Conservation (phyloP, 2,797 vertebrate genomes). For the Microctenopoma stevenorrisi region DNA sequence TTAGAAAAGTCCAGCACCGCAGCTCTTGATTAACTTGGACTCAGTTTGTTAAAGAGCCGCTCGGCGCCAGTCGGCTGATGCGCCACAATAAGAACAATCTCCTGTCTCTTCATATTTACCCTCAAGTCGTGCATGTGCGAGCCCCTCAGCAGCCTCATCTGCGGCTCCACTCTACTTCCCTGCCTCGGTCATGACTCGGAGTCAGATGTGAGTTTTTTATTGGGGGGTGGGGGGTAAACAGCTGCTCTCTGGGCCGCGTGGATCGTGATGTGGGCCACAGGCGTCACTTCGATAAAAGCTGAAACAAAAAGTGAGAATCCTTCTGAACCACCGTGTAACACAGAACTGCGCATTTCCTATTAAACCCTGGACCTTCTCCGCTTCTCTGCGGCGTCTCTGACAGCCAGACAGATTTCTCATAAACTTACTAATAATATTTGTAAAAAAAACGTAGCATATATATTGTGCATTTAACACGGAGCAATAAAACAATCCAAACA, state of each 20-base stretch:
- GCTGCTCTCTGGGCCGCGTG: conserved; percentile 40
- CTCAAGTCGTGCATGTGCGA: conserved; percentile 80
- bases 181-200: conserved; percentile 50
- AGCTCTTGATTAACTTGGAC: conserved; percentile 83
- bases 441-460: not conserved
- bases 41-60: conserved; percentile 84
- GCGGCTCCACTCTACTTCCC: conserved; percentile 59
- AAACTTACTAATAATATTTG: conserved; percentile 6
- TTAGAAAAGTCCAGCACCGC: conserved; percentile 73
- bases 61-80: conserved; percentile 92
- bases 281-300: conserved; percentile 67
- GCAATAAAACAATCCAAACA: not conserved
- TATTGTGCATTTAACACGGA: not conserved
- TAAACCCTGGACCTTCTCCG: conserved; percentile 54
- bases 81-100: conserved; percentile 88
- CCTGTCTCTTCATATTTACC: conserved; percentile 92
- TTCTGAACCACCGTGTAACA: conserved; percentile 46
- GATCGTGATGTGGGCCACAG: conserved; percentile 40
- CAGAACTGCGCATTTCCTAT: conserved; percentile 66
- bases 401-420: conserved; percentile 15
- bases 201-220: conserved; percentile 41
- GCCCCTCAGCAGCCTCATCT: conserved; percentile 60
- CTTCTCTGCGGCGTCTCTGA: conserved; percentile 37
- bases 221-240: conserved; percentile 36
- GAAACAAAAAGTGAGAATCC: conserved; percentile 71